These are phyloP conservation scores for Azemiops feae DNA, from an alignment of 2,113 vertebrate genomes.

Conservation along the genomic window DNA sequence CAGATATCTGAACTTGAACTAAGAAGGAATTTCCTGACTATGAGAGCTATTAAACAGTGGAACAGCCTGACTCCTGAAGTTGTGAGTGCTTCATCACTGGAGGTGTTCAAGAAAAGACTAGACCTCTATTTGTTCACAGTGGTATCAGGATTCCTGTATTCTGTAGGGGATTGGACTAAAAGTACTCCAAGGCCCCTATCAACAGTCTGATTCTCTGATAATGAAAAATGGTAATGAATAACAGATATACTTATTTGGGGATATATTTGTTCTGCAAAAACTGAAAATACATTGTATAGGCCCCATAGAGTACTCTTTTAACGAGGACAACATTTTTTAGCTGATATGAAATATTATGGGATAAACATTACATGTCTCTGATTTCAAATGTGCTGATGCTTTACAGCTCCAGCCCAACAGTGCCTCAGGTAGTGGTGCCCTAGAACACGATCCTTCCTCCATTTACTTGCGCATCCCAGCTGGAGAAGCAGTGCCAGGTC, in stretches of 20 bases:
- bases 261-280: slow-evolving; percentile 24
- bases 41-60: background rate
- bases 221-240: background rate
- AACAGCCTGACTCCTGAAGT: background rate
- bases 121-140: background rate
- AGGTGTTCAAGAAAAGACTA: background rate
- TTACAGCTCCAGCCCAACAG: slow-evolving; percentile 96
- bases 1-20: background rate
- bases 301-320: background rate
- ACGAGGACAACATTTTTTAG: background rate
- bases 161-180: background rate
- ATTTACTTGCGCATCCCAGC: slow-evolving; percentile 93
- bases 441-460: slow-evolving; percentile 96
- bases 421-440: slow-evolving; percentile 93
- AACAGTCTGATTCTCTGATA: background rate
- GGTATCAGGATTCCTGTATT: background rate
- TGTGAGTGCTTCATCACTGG: background rate
- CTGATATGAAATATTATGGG: background rate
- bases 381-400: slow-evolving; percentile 9
- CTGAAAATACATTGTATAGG: accelerated
- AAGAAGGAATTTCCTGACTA: background rate
- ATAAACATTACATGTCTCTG: background rate
- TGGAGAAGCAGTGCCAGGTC: slow-evolving; percentile 93
- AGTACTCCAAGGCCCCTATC: background rate
- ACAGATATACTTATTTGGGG: background rate